Percentiles rank a stretch among this genome's conserved stretches.
These are phyloP conservation scores for Eira barbara DNA, from an alignment of 2,113 vertebrate species.

Conservation along the genomic window DNA sequence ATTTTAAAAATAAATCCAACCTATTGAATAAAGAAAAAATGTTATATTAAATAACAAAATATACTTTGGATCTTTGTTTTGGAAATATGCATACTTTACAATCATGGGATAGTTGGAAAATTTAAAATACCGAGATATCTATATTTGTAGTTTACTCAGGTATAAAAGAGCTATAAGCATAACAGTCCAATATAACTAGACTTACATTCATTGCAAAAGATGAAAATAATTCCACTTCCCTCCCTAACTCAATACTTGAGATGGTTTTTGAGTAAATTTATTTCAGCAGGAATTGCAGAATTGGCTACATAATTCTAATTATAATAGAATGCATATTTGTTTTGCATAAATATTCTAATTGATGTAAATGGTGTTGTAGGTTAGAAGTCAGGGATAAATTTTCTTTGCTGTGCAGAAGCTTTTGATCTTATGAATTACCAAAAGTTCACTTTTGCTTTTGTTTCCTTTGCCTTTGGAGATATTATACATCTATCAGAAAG, in stretches of 20 bases:
- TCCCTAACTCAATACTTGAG: not conserved
- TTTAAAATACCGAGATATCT: not conserved
- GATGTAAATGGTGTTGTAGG: not conserved
- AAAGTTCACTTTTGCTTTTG: too few species aligned
- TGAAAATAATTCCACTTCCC: not conserved
- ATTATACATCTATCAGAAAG: too few species aligned
- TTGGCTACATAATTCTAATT: not conserved
- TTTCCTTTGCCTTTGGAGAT: too few species aligned
- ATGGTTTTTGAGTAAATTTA: not conserved
- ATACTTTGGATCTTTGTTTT: not conserved
- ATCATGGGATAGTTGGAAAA: not conserved
- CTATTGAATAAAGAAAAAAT: not conserved
- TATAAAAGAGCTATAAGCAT: too few species aligned
- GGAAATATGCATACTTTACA: not conserved
- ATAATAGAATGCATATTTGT: not conserved
- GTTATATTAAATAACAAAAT: not conserved
- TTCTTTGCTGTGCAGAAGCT: too few species aligned
- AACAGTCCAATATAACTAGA: too few species aligned
- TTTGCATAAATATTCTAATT: not conserved
- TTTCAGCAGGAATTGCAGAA: not conserved
- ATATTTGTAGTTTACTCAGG: not conserved
- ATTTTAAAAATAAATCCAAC: not conserved
- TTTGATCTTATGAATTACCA: too few species aligned
- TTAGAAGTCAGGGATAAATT: not conserved
- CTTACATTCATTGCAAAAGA: not conserved